Base-by-base conservation (phyloP, 2,113 vertebrate species). In the Menidia beryllina region DNA sequence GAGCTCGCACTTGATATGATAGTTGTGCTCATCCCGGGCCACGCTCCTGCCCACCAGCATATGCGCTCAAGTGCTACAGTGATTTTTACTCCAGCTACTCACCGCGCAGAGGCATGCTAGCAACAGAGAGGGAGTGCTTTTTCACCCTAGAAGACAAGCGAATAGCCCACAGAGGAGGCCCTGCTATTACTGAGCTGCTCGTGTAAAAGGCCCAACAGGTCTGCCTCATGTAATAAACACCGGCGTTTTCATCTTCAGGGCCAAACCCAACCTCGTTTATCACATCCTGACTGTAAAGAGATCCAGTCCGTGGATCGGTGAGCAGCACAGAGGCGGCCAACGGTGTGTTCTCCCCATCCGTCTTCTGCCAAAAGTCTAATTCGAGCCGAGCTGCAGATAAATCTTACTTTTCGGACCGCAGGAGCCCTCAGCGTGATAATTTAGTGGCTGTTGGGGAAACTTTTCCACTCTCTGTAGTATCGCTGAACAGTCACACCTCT, bases 371-470 rank as follows among this genome's bases (percentile, higher is more conserved):
- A 72, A 82, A 62, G 89, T 83, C 63, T 56, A 89, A 88, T 85
- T 89, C 84, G 91, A 91, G 83, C 79, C 61, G 43, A 84, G 84
- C 84, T 81, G 81, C 84, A 88, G 85, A 94, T 94, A 94, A 95
- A 95, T 95, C 94, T 90, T 53, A 71, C 83, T 76, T n/a, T n/a
- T 83, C 49, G 85, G 85, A 89, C 92, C 83, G 80, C 93, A 85
- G 86, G 89, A 93, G 88, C 89, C 86, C 62, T 27, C 15, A 88
- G 90, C 89, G 90, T 81, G 79, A 82, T 95, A 92, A 94, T 94
- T 94, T 92, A 89, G 78, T 86, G 83, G 60, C 87, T 72, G 81
- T 84, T 81, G 88, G 86, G 87, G 86, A 91, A 92, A 85, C 84
- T 69, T 72, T 89, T 77, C 75, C 85, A n/a, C 1, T 55, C 69